Base-by-base conservation (phyloP, 2,888 invertebrate genomes). In the Agapetus fuscipes region DNA sequence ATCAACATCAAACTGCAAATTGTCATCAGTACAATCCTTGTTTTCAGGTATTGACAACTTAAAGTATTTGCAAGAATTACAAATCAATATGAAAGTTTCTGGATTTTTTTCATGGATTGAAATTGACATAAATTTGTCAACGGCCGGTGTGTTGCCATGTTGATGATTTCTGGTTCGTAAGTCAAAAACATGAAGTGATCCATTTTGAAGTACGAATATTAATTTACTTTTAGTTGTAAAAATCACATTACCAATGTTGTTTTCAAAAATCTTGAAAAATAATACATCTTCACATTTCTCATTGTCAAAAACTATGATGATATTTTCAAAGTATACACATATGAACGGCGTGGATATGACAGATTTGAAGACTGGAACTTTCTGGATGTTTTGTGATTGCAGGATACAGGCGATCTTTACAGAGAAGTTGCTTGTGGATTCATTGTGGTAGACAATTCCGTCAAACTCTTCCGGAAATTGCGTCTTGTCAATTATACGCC, bases 391-490 rank as follows among this genome's bases (percentile, higher is more conserved):
- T 14, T 30, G 20, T 11, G 37, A 39, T 11, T 39, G 15, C 13
- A 47, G 29, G 5, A 45, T 45, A 9, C 42, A 33, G 9, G 34
- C 36, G 12, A 47, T 45, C 15, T 30, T 39, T 6, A 47, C 34
- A n/a, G 47, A 36, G 34, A 37, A 47, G 17, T 47, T 47, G 25
- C 38, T 45, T 15, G 14, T 38, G 16, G 39, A 27, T 45, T 40
- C 40, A 27, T 42, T 33, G 13, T 34, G 42, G 32, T 42, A 35
- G 3, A 44, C 42, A 13, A 42, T 29, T 7, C 37, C 40, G 7
- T 39, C 24, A 33, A 42, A 47, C 5, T 42, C 35, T 15, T 45
- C 44, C 1, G 42, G 31, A 17, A 39, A 30, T 12, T 25, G 16
- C 3, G 16, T 24, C 27, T 44, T 41, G 24, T 46, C 46, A 5